Evolutionary conservation across 2,888 invertebrate species (phyloP).

Genomic region (Apamea epomidion): DNA sequence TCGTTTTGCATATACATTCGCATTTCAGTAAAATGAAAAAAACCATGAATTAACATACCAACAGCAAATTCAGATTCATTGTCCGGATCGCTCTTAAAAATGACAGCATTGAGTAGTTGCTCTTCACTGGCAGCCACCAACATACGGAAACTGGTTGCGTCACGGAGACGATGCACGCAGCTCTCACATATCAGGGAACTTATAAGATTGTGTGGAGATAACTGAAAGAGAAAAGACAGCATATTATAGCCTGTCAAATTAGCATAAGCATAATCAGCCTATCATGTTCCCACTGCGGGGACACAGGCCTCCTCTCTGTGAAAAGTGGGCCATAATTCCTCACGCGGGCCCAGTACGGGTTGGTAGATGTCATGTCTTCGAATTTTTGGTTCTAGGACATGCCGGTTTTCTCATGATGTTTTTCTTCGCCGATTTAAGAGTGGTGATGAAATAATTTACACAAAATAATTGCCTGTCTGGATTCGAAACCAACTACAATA

Average conservation of each 20-base stretch:
- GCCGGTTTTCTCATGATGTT: not conserved
- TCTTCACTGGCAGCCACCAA: constrained; percentile 74
- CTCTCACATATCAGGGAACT: constrained; percentile 73
- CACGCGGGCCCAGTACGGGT: not conserved
- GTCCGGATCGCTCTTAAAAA: constrained; percentile 24
- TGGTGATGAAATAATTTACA: not conserved
- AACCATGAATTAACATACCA: constrained; percentile 29
- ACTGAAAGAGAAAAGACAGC: constrained; percentile 72
- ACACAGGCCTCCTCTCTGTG: not conserved
- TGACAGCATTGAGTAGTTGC: constrained; percentile 67
- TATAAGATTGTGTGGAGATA: constrained; percentile 71
- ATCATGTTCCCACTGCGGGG: no score
- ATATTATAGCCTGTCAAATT: not conserved
- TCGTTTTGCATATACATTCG: not conserved
- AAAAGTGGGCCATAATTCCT: no score
- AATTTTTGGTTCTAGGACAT: not conserved
- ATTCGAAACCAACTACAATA: no score
- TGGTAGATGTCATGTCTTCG: not conserved
- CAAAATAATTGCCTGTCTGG: not conserved
- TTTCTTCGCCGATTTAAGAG: not conserved
- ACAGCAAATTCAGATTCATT: constrained; percentile 72
- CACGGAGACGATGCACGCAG: constrained; percentile 74
- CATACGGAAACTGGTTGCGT: constrained; percentile 75
- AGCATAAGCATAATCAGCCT: not conserved
- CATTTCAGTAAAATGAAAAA: not conserved